Conservation (phyloP, 2,113 vertebrate species). For the Chrysochloris asiatica region DNA sequence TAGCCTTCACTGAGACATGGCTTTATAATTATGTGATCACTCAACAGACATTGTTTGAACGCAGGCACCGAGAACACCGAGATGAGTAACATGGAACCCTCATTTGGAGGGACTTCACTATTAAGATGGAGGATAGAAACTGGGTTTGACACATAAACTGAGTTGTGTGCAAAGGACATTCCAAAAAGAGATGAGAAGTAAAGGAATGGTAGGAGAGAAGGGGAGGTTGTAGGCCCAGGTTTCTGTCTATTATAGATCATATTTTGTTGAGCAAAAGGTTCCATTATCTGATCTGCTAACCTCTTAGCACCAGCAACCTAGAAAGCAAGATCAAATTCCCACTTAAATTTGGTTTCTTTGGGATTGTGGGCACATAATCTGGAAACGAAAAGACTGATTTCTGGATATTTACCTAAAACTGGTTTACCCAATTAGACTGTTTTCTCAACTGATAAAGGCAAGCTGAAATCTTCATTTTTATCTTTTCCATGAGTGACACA, state of each 20-base stretch:
- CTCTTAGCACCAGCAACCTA: constrained; percentile 63
- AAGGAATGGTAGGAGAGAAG: background rate
- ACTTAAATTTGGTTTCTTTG: too few relatives aligned
- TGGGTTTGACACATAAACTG: background rate
- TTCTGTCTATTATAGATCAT: constrained; percentile 6
- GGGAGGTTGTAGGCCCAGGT: constrained; percentile 20
- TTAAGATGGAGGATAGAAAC: background rate
- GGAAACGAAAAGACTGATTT: constrained; percentile 68
- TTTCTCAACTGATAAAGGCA: constrained; percentile 11
- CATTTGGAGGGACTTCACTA: background rate
- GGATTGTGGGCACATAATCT: constrained; percentile 57
- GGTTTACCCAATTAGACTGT: background rate
- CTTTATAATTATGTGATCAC: background rate
- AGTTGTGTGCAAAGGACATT: background rate
- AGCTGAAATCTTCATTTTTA: background rate
- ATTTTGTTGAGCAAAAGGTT: background rate
- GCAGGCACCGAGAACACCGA: background rate
- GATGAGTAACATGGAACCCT: background rate
- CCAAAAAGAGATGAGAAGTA: background rate
- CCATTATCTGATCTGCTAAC: constrained; percentile 45
- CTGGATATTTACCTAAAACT: constrained; percentile 51
- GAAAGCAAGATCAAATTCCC: constrained; percentile 73
- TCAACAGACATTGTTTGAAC: constrained; percentile 12
- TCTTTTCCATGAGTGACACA: background rate
- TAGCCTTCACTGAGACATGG: background rate